Conservation (phyloP, 1,140 invertebrate species). For the Centruroides sculpturatus region DNA sequence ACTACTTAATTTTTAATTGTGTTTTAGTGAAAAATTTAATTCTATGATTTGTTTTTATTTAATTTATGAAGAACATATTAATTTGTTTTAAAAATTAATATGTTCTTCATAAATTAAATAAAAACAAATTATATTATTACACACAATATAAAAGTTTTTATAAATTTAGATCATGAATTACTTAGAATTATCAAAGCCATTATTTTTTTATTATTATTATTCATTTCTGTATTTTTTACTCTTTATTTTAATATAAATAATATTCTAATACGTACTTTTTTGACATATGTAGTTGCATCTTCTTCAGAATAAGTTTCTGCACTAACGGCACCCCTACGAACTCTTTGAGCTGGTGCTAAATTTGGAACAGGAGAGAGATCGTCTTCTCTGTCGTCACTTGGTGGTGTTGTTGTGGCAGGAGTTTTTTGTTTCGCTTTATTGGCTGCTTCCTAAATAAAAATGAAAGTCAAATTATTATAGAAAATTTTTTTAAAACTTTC, state of each 20-base stretch:
- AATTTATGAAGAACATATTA: too few relatives aligned
- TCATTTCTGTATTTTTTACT: too few relatives aligned
- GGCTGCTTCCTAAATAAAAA: background rate
- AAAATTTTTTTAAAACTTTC: background rate
- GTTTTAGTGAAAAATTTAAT: too few relatives aligned
- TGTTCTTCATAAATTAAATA: too few relatives aligned
- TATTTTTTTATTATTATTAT: too few relatives aligned
- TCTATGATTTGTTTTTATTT: too few relatives aligned
- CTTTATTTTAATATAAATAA: background rate
- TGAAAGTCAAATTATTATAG: background rate
- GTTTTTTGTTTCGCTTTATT: background rate
- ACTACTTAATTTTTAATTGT: too few relatives aligned
- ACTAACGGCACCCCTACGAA: constrained; percentile 52
- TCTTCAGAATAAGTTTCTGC: constrained; percentile 94
- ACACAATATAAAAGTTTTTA: too few relatives aligned
- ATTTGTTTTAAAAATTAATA: too few relatives aligned
- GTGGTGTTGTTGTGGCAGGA: background rate
- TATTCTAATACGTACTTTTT: constrained; percentile 49
- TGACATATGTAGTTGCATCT: constrained; percentile 93
- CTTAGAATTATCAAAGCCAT: too few relatives aligned
- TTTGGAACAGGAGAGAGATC: background rate
- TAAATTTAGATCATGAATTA: too few relatives aligned
- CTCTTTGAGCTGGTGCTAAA: background rate
- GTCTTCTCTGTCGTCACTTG: background rate
- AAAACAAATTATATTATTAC: too few relatives aligned